Base-by-base conservation (phyloP, 2,888 invertebrate genomes). In the Habroteleia sp. region DNA sequence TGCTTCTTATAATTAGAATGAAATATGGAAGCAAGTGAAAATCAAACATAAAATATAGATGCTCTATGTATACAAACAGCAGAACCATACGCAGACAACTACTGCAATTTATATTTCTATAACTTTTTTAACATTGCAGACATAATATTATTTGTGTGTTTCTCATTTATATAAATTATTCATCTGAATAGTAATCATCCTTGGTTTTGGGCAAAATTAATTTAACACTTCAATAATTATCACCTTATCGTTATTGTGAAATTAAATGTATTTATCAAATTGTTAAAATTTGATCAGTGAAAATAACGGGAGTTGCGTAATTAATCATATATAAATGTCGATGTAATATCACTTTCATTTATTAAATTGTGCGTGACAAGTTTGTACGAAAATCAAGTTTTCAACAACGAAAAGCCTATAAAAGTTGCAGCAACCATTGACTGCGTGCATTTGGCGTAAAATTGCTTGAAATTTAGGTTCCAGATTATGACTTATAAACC, bases 281-380 rank as follows among this genome's bases (percentile, higher is more conserved):
- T 25, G 25, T 25, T 7, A 7, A 25, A 25, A 6, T 25, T 25
- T 1, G 10, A 10, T 10, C 31, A 31, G 10, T 10, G 31, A 10
- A 31, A 31, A 31, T 10, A 31, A 31, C 20, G 14, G 52, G 2
- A 5, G 31, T 66, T 66, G 37, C 41, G 41, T 48, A 56, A 66
- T 56, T 56, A 48, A 46, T 54, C 54, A 37, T 56, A n/a, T n/a
- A n/a, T n/a, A 46, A 66, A 56, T n/a, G 66, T 35, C 10, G 35
- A 8, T 46, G 46, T 31, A 39, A 56, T 48, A 52, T 69, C 60
- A 69, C 60, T 69, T 69, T 69, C 69, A 33, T 71, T 48, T 46
- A 39, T 56, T 41, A 54, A 71, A 71, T 63, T 63, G 63, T n/a
- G 62, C 71, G 62, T 63, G 62, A 63, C 63, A 63, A 41, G 48